phyloP scores from a whole-genome alignment of 2,797 vertebrate species.

The Aulostomus chinensis region DNA sequence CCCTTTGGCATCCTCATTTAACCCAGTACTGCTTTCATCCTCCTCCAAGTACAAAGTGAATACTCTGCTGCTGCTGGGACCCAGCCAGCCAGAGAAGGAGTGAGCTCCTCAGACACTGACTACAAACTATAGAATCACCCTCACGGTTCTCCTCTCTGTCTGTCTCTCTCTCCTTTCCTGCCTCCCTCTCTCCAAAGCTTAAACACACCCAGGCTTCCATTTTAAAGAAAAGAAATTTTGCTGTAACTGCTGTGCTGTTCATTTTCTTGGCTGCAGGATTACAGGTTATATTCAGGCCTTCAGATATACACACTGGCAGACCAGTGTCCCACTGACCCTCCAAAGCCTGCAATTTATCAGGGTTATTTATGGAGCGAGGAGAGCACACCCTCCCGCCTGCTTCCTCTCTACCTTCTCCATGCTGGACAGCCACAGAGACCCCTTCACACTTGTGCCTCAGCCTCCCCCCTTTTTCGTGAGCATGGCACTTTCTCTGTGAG shows the following conservation, averaged over 20 bases:
- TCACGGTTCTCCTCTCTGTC: slow-evolving; percentile 8
- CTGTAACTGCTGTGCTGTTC: slow-evolving; percentile 68
- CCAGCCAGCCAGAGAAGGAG: slow-evolving; percentile 60
- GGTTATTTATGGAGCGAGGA: slow-evolving; percentile 72
- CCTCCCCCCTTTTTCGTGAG: slow-evolving; percentile 59
- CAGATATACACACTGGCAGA: slow-evolving; percentile 71
- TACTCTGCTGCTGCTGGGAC: slow-evolving; percentile 65
- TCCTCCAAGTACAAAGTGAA: slow-evolving; percentile 66
- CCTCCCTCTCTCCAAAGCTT: slow-evolving; percentile 44
- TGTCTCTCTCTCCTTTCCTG: slow-evolving; percentile 5
- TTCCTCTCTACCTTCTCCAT: slow-evolving; percentile 54
- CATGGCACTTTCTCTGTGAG: slow-evolving; percentile 70
- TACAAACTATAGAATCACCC: slow-evolving; percentile 55
- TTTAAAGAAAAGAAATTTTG: slow-evolving; percentile 66
- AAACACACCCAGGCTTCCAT: slow-evolving; percentile 58
- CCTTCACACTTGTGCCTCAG: slow-evolving; percentile 51
- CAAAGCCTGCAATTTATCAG: slow-evolving; percentile 74
- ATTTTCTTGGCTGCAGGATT: slow-evolving; percentile 71
- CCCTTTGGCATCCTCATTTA: slow-evolving; percentile 40
- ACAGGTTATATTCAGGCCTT: slow-evolving; percentile 67
- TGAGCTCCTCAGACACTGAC: slow-evolving; percentile 52
- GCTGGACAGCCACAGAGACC: slow-evolving; percentile 58
- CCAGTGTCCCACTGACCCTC: slow-evolving; percentile 73
- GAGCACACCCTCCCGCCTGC: slow-evolving; percentile 58
- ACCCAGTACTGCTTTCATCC: slow-evolving; percentile 64